Percentiles rank a stretch among this genome's conserved stretches.
Conservation (phyloP, 2,888 invertebrate species). For the Nycteola revayana region DNA sequence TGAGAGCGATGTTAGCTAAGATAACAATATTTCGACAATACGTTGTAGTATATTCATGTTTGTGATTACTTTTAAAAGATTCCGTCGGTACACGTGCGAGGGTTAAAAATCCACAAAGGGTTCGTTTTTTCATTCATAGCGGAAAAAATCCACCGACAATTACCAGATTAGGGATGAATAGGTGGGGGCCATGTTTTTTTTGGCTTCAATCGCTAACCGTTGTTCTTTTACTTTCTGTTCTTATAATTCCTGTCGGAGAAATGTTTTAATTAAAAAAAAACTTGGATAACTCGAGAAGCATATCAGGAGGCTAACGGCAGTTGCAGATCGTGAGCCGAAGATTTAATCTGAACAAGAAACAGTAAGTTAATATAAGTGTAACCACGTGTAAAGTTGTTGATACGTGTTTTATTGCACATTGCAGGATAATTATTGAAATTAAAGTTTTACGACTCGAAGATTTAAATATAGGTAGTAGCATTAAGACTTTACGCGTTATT, state of each 20-base stretch:
- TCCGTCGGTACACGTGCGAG: constrained; percentile 65
- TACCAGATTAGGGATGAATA: constrained; percentile 72
- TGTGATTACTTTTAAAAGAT: constrained; percentile 59
- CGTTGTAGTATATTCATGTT: constrained; percentile 45
- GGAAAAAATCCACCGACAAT: constrained; percentile 68
- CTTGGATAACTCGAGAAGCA: constrained; percentile 35
- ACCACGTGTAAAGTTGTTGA: too few relatives aligned
- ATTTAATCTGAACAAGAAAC: too few relatives aligned
- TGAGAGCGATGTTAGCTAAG: constrained; percentile 24
- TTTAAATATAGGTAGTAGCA: too few relatives aligned
- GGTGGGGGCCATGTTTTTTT: constrained; percentile 54
- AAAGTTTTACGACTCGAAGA: too few relatives aligned
- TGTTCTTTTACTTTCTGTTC: constrained; percentile 49
- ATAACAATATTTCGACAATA: constrained; percentile 57
- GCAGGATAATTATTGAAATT: too few relatives aligned
- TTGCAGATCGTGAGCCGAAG: constrained; percentile 38
- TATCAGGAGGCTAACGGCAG: too few relatives aligned
- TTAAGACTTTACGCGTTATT: too few relatives aligned
- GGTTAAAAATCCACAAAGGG: constrained; percentile 66
- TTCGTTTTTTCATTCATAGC: constrained; percentile 58
- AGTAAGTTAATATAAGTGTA: too few relatives aligned
- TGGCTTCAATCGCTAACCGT: constrained; percentile 47
- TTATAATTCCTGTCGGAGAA: constrained; percentile 42
- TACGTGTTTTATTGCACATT: too few relatives aligned
- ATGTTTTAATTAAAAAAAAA: constrained; percentile 63